Conservation (phyloP, 2,797 vertebrate genomes). For the Morelia viridis region DNA sequence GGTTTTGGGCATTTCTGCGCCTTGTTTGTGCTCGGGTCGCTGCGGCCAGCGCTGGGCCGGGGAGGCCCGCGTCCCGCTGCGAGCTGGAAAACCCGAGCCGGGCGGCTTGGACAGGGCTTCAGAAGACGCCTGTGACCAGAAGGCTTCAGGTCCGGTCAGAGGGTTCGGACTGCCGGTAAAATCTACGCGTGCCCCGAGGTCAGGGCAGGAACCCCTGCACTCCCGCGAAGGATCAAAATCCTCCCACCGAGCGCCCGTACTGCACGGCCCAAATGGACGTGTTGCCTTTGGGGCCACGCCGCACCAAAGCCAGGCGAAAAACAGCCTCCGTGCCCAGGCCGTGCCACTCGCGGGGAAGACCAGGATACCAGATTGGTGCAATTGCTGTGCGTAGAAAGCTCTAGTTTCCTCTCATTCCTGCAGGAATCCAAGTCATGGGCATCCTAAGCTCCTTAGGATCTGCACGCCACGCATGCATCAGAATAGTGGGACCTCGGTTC, state of each 20-base stretch:
- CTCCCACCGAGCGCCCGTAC: not conserved
- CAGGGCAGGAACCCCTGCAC: not conserved
- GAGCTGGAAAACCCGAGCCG: not conserved
- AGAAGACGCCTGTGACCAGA: not conserved
- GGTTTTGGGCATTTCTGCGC: too few species aligned
- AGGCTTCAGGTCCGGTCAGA: not conserved
- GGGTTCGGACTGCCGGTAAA: not conserved
- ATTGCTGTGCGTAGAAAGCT: not conserved
- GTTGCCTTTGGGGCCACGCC: not conserved
- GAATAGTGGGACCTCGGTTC: accelerated
- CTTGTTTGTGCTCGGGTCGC: too few species aligned
- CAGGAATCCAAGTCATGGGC: not conserved
- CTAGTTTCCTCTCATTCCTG: not conserved
- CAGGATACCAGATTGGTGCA: not conserved
- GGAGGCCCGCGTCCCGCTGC: not conserved
- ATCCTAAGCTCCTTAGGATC: not conserved
- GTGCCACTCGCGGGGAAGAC: too few species aligned
- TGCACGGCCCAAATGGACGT: not conserved
- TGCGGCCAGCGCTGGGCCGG: not conserved
- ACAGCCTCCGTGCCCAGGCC: not conserved
- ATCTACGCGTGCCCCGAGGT: not conserved
- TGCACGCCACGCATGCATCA: not conserved
- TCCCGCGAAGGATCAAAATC: not conserved
- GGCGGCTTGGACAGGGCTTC: not conserved
- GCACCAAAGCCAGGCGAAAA: not conserved